These are phyloP conservation scores for Chelonia mydas DNA, from an alignment of 2,797 vertebrate species.

Conservation along the genomic window DNA sequence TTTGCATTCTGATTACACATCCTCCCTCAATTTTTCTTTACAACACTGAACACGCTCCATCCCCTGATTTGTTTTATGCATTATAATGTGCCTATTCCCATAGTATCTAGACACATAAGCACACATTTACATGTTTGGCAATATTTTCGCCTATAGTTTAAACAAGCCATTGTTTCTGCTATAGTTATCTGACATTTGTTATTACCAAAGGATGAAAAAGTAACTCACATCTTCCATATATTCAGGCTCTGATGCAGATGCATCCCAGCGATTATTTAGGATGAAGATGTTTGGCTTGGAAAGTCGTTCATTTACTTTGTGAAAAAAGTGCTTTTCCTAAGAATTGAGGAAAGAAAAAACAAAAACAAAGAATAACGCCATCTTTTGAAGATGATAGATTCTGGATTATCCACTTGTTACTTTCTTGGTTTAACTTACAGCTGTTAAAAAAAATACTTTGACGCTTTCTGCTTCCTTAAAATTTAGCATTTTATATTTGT, in stretches of 20 bases:
- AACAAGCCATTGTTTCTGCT: background rate
- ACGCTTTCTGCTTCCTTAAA: background rate
- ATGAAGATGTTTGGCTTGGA: constrained; percentile 99
- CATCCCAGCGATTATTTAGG: constrained; percentile 99
- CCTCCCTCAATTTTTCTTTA: background rate
- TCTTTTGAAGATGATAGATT: background rate
- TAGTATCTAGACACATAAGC: background rate
- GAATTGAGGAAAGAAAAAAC: constrained; percentile 52
- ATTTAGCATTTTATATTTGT: background rate
- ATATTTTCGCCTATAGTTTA: background rate
- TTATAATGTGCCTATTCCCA: background rate
- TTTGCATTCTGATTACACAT: background rate
- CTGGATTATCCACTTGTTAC: background rate
- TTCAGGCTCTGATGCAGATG: constrained; percentile 96
- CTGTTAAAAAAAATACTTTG: background rate
- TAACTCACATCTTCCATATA: constrained; percentile 98
- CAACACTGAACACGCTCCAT: background rate
- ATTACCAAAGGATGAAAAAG: background rate
- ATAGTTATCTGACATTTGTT: background rate
- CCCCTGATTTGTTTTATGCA: background rate
- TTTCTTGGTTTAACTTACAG: background rate
- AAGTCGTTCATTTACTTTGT: constrained; percentile 96
- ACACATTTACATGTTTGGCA: background rate
- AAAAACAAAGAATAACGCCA: background rate
- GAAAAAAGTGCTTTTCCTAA: constrained; percentile 99